Percentiles rank a stretch among this genome's conserved stretches.
Evolutionary conservation across 2,113 vertebrate genomes (phyloP).

Genomic region (Manacus vitellinus): DNA sequence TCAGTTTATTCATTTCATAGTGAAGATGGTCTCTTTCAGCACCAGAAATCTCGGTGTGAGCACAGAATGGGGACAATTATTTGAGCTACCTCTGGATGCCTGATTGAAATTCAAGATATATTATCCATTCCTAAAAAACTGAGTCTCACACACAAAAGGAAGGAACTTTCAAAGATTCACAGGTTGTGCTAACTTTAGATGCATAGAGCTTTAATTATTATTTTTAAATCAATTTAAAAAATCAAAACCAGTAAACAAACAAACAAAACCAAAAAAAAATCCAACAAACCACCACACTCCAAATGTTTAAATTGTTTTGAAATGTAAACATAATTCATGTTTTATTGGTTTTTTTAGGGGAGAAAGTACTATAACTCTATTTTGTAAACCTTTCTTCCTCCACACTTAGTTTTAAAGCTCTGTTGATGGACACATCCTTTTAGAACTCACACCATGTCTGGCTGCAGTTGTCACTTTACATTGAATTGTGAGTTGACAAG

Average conservation of each 20-base stretch:
- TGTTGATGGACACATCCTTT: slow-evolving; percentile 12
- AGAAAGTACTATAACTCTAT: not conserved
- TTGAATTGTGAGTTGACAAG: slow-evolving; percentile 35
- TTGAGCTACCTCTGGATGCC: not conserved
- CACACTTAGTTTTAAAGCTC: not conserved
- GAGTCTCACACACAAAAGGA: not conserved
- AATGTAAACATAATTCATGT: not conserved
- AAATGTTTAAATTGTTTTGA: not conserved
- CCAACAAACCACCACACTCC: rapidly evolving
- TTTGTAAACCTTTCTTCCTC: not conserved
- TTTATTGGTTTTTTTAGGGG: not conserved
- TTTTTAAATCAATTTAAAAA: not conserved
- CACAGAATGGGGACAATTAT: not conserved
- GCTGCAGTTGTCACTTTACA: slow-evolving; percentile 51
- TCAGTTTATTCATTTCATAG: not conserved
- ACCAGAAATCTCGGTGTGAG: not conserved
- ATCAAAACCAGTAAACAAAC: too few relatives aligned
- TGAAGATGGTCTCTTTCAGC: not conserved
- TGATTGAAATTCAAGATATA: not conserved
- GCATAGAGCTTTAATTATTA: rapidly evolving
- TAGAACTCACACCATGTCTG: slow-evolving; percentile 13
- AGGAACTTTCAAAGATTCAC: not conserved
- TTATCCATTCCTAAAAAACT: not conserved
- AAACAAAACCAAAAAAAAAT: too few relatives aligned
- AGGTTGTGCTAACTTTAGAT: not conserved